Conservation (phyloP, 2,797 vertebrate species). For the Harpagifer antarcticus region DNA sequence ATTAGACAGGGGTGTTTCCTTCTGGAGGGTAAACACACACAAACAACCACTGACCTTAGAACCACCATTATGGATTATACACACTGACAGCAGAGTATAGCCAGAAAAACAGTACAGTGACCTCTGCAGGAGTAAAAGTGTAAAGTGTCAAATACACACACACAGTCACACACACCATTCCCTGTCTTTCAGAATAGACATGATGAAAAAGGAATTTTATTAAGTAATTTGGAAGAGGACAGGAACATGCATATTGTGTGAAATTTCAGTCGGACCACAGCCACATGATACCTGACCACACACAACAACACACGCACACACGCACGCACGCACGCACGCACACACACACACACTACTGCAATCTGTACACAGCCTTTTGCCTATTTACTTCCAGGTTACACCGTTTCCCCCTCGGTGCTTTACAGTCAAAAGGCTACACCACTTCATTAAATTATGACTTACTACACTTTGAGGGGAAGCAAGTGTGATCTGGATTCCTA, state of each 20-base stretch:
- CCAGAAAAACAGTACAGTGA: slow-evolving; percentile 10
- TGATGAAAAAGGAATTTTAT: neutral
- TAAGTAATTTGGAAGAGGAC: neutral
- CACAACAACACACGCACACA: too few relatives aligned
- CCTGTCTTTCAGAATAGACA: neutral
- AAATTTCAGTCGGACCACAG: neutral
- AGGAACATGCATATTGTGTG: neutral
- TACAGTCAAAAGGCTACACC: slow-evolving; percentile 9
- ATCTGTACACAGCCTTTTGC: slow-evolving; percentile 18
- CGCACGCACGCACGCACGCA: neutral
- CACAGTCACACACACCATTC: neutral
- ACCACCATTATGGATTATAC: slow-evolving; percentile 56
- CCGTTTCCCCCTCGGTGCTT: slow-evolving; percentile 7
- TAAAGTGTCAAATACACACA: neutral
- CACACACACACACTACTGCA: neutral
- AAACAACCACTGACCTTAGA: slow-evolving; percentile 53
- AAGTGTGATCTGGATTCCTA: slow-evolving; percentile 8
- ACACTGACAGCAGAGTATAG: slow-evolving; percentile 19
- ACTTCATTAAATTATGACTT: slow-evolving; percentile 13
- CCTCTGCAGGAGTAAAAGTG: neutral
- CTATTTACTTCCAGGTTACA: slow-evolving; percentile 20
- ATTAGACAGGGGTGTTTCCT: slow-evolving; percentile 97
- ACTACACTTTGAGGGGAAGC: slow-evolving; percentile 18
- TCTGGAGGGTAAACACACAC: slow-evolving; percentile 85
- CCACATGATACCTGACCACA: too few relatives aligned